Evolutionary conservation across 2,888 invertebrate genomes (phyloP), one percentile per base, ranked within the genome.

Genomic region (Diachrysia chrysitis): DNA sequence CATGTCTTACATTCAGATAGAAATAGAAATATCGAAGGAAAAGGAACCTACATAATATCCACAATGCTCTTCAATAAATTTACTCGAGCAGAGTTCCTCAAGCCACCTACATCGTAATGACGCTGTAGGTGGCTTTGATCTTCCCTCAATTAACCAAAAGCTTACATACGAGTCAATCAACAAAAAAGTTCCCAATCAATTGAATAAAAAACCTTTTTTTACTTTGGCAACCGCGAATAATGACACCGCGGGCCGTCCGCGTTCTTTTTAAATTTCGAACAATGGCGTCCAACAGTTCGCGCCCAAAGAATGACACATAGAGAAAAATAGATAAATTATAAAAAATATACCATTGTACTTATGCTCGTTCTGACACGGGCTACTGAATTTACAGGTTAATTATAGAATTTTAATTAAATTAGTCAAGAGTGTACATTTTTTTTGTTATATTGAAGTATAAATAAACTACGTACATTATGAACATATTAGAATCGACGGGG

Each of bases 161-260:
- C 67, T 59, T 69, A 76, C 70, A 83, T 63, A 78, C 83, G 81
- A 86, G 85, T 84, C 82, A 85, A 84, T 86, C 80, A 82, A 81
- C 69, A 87, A 89, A 88, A 89, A 88, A 81, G 79, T 81, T 74
- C 82, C 77, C 82, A 88, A 90, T 90, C 89, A 88, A 92, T 90
- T 90, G 87, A 87, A 82, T 89, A 90, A 88, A 87, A 83, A 88
- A 78, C 82, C 71, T 83, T 90, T 92, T 92, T 92, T 92, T 87
- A 90, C 89, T 88, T 89, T 89, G 87, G 89, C 93, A 92, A 87
- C 92, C 92, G 90, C 93, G 89, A 92, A 93, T 92, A 94, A 94
- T 89, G 87, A 87, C 91, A 87, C 95, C 73, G 86, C 95, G 91
- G 95, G 93, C 89, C 83, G 89, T 85, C 90, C 81, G 81, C 90